Conservation (phyloP, 2,797 vertebrate genomes). For the Enteromius thamalakanensis region DNA sequence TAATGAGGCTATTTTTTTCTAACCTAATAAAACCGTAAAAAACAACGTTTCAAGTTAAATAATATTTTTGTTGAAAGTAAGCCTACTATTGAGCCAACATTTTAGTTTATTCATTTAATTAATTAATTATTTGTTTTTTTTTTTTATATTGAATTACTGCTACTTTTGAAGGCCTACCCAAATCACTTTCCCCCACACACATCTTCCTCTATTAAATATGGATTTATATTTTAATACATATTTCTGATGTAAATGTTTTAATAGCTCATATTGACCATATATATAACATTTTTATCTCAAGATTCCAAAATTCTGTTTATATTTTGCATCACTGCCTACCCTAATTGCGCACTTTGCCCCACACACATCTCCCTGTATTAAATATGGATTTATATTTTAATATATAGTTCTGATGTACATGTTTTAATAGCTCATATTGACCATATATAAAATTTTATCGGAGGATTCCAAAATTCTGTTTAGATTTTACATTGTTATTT, state of each 20-base stretch:
- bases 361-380: neutral
- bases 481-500: neutral
- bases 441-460: neutral
- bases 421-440: neutral
- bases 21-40: neutral
- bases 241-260: too few species aligned
- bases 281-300: too few species aligned
- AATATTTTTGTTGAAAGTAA: neutral
- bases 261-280: too few species aligned
- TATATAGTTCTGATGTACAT: neutral
- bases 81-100: neutral
- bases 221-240: too few species aligned
- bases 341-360: neutral
- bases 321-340: too few species aligned
- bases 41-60: neutral
- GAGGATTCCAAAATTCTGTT: neutral
- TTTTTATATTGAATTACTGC: neutral
- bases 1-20: neutral
- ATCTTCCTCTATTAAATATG: too few species aligned
- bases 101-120: neutral
- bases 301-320: too few species aligned
- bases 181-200: too few species aligned
- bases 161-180: too few species aligned
- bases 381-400: neutral
- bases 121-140: neutral